A percentile compares a stretch with the other conserved stretches of the same genome.
Evolutionary conservation across 2,113 vertebrate genomes (phyloP).

Genomic region (Syrrhaptes paradoxus): DNA sequence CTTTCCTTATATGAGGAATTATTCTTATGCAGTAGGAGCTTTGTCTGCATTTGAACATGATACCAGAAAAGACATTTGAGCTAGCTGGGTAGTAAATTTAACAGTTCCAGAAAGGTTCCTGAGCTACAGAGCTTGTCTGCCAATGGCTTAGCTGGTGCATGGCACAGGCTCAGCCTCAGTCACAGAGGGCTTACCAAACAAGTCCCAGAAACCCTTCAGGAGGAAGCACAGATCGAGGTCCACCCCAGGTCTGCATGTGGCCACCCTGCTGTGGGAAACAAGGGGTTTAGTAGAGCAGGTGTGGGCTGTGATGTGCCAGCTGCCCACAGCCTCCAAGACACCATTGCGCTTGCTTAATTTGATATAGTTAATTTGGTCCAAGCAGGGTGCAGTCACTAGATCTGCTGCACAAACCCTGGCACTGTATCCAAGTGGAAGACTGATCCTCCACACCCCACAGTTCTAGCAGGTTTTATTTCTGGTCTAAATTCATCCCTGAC

Average conservation of each 20-base stretch:
- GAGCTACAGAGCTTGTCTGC: background rate
- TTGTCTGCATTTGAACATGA: background rate
- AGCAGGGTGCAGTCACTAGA: rapidly evolving
- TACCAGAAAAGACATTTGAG: background rate
- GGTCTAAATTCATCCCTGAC: background rate
- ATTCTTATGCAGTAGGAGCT: background rate
- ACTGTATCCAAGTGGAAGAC: background rate
- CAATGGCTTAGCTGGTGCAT: rapidly evolving
- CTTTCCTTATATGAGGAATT: background rate
- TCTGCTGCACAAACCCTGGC: background rate
- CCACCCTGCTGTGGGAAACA: background rate
- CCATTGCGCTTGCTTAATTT: rapidly evolving
- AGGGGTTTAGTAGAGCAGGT: background rate
- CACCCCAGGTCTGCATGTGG: too few species aligned
- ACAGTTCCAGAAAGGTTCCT: background rate
- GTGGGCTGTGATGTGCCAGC: background rate
- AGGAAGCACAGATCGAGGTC: background rate
- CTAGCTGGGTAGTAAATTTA: background rate
- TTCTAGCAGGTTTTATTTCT: background rate
- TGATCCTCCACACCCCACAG: background rate
- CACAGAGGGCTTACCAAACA: background rate
- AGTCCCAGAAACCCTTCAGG: background rate
- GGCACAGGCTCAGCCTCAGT: background rate
- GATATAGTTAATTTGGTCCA: background rate
- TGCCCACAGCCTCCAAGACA: rapidly evolving